These are phyloP conservation scores for Melanargia galathea DNA, from an alignment of 2,888 invertebrate genomes.

Conservation along the genomic window DNA sequence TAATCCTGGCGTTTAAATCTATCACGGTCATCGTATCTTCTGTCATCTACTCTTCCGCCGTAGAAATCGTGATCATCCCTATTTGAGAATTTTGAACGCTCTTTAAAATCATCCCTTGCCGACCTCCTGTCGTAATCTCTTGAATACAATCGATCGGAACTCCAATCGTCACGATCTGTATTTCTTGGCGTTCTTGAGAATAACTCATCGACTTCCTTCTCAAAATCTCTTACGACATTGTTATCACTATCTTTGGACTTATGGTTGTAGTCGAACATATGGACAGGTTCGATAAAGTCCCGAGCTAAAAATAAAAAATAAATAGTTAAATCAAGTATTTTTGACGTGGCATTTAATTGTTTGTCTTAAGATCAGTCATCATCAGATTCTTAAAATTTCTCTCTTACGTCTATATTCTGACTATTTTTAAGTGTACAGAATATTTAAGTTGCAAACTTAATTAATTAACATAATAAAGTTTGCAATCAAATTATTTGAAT, in stretches of 20 bases:
- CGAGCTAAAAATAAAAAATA: conserved; percentile 62
- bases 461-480: neutral
- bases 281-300: conserved; percentile 84
- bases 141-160: conserved; percentile 37
- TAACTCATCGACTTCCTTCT: conserved; percentile 66
- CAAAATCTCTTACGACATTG: conserved; percentile 61
- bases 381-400: neutral
- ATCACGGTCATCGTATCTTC: conserved; percentile 55
- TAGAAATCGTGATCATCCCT: conserved; percentile 37
- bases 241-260: conserved; percentile 72
- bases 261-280: conserved; percentile 88
- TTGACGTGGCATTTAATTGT: neutral
- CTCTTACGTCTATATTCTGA: neutral
- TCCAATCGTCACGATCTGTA: conserved; percentile 50
- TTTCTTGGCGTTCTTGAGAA: conserved; percentile 58
- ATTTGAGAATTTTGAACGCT: conserved; percentile 35
- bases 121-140: conserved; percentile 50
- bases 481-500: too few species aligned
- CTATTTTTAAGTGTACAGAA: neutral
- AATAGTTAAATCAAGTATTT: neutral
- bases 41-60: conserved; percentile 49
- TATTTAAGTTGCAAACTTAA: neutral
- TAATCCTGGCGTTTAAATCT: conserved; percentile 47
- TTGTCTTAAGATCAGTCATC: neutral
- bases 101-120: conserved; percentile 51